These are phyloP conservation scores for Ictalurus punctatus DNA, from an alignment of 2,113 vertebrate genomes.

Conservation along the genomic window DNA sequence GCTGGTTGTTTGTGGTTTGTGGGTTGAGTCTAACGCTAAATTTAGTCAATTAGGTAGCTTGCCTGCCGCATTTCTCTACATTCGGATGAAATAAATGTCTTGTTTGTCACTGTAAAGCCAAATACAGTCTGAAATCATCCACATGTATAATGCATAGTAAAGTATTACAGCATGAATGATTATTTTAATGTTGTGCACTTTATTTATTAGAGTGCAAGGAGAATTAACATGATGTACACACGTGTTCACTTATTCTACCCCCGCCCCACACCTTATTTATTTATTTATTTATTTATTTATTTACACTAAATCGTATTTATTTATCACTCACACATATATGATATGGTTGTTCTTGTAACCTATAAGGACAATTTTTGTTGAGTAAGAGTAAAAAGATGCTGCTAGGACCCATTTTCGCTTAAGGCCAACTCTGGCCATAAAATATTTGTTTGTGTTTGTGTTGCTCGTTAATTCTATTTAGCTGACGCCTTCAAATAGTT, in stretches of 20 bases:
- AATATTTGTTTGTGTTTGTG: constrained; percentile 6
- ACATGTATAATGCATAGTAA: constrained; percentile 5
- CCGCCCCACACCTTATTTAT: background rate
- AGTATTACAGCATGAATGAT: background rate
- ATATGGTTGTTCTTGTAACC: background rate
- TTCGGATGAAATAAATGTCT: background rate
- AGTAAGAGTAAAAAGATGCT: background rate
- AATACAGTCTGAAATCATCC: constrained; percentile 16
- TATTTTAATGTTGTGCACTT: background rate
- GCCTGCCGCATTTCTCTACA: background rate
- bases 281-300: too few species aligned
- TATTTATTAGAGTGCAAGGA: background rate
- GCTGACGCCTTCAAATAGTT: constrained; percentile 15
- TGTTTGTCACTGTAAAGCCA: background rate
- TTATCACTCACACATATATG: background rate
- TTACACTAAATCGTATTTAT: background rate
- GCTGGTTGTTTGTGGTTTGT: background rate
- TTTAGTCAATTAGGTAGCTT: background rate
- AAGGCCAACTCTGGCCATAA: background rate
- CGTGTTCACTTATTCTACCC: background rate
- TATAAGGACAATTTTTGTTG: background rate
- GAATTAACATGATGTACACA: background rate
- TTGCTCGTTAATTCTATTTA: constrained; percentile 7
- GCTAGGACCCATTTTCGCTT: background rate
- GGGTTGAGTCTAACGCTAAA: background rate